These are phyloP conservation scores for Hexactinellida sp. DNA, from an alignment of 37 sponge, comb jelly and placozoan genomes.

Conservation along the genomic window DNA sequence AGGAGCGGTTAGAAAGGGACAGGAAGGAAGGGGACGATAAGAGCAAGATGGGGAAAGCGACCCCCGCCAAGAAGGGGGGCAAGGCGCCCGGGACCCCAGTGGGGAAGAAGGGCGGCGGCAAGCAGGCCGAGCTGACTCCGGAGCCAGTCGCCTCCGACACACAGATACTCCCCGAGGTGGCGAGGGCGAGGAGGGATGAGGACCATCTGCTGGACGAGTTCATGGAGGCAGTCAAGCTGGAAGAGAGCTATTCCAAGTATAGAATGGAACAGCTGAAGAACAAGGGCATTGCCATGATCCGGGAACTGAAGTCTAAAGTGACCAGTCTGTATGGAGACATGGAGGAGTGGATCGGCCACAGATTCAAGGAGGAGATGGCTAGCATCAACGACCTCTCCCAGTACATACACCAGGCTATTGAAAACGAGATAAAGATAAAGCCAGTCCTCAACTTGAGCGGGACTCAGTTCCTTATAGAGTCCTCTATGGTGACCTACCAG, in stretches of 20 bases:
- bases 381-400: neutral
- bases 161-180: neutral
- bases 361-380: neutral
- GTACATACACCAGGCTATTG: slow-evolving; percentile 6
- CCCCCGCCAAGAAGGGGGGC: neutral
- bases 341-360: neutral
- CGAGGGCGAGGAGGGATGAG: neutral
- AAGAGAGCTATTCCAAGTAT: neutral
- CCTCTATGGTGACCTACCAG: neutral
- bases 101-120: neutral
- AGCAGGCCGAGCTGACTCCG: neutral
- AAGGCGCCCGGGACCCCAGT: neutral
- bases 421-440: neutral
- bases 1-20: neutral
- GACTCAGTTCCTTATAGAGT: neutral
- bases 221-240: neutral
- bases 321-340: neutral
- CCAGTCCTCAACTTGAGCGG: neutral
- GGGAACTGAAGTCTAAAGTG: neutral
- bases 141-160: neutral
- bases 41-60: neutral
- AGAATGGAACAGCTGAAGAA: slow-evolving; percentile 5
- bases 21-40: neutral
- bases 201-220: neutral
- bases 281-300: neutral